These are phyloP conservation scores for Enteromius fasciolatus DNA, from an alignment of 2,797 vertebrate genomes.

Conservation along the genomic window DNA sequence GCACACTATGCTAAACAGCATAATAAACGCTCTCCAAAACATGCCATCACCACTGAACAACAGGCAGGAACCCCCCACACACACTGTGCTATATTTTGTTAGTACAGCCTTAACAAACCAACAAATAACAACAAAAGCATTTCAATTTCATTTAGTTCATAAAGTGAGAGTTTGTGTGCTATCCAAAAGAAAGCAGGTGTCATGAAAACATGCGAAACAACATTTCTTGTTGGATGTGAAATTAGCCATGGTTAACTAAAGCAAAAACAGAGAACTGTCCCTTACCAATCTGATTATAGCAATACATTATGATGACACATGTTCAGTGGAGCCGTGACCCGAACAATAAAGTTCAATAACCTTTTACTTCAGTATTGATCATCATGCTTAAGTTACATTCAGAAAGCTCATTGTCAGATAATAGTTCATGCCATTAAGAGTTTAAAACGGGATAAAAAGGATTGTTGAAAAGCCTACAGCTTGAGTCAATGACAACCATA, in stretches of 20 bases:
- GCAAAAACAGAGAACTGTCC: not conserved
- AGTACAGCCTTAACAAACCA: not conserved
- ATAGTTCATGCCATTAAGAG: not conserved
- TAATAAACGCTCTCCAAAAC: not conserved
- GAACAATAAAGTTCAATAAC: not conserved
- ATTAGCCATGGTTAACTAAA: not conserved
- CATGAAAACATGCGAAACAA: not conserved
- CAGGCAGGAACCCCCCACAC: not conserved
- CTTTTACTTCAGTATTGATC: not conserved
- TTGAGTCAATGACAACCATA: not conserved
- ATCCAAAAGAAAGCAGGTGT: not conserved
- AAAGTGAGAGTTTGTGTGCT: not conserved
- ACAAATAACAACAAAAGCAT: too few relatives aligned
- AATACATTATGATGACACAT: not conserved
- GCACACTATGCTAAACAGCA: not conserved
- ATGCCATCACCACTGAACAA: not conserved
- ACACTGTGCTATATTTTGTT: not conserved
- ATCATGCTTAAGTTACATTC: not conserved
- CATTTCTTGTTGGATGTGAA: not conserved
- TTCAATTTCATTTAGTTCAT: not conserved
- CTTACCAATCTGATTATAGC: conserved; percentile 1
- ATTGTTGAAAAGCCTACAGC: not conserved
- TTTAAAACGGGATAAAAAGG: not conserved
- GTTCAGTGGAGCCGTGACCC: not conserved
- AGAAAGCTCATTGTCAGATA: not conserved